Base-by-base conservation (phyloP, 2,797 vertebrate genomes). In the Oreonectes daqikongensis region DNA sequence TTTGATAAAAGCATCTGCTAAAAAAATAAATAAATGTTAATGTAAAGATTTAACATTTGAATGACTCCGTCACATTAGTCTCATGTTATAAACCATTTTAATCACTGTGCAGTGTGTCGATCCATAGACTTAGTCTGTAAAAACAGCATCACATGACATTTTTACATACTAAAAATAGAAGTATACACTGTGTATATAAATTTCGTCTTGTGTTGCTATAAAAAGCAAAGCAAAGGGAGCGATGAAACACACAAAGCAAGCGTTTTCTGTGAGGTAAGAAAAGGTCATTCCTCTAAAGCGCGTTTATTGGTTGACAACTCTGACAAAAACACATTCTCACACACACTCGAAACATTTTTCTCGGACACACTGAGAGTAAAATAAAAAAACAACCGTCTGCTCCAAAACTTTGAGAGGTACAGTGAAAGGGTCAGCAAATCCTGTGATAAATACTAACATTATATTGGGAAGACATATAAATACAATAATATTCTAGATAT, bases 351-450 rank as follows among this genome's bases (percentile, higher is more conserved):
- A 60, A 61, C 42, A 61, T 52, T 38, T 77, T 87, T 81, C 85
- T 80, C 83, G 77, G 61, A 63, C n/a, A 76, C 60, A 82, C 81
- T 79, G 87, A 89, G 88, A 88, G 86, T 77, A 24, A 55, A 55
- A 22, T 46, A 83, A 42, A 2, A n/a, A 40, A 32, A 71, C 24
- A 76, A 71, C 52, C 1, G 22, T 55, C 53, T 18, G 12, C 20
- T 42, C 42, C 10, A 26, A 40, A 50, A 75, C 50, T 18, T 1
- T 42, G 22, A 79, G 53, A 52, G 20, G 42, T 65, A 28, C 20
- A 38, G 59, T 60, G n/a, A 73, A n/a, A 60, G 67, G 40, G 40
- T 59, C 50, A 72, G 42, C 52, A 42, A 69, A 65, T 50, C 50
- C 15, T 40, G 66, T 40, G 38, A 76, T 69, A 82, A 81, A 80